Evolutionary conservation across 2,797 vertebrate species (phyloP).

Genomic region (Thunnus albacares): DNA sequence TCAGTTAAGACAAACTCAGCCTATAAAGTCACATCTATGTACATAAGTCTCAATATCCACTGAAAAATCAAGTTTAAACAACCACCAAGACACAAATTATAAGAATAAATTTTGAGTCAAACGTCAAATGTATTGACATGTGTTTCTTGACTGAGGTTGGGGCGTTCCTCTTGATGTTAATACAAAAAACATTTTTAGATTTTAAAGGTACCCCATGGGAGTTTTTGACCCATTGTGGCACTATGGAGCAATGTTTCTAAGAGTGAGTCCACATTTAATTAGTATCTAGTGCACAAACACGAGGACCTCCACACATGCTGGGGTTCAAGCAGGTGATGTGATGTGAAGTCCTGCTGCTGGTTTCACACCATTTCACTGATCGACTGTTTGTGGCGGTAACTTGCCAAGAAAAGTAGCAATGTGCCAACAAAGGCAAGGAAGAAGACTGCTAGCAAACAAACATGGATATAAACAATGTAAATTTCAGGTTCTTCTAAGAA

Average conservation of each 20-base stretch:
- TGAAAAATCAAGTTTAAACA: background rate
- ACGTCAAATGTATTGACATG: background rate
- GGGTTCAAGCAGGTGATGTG: background rate
- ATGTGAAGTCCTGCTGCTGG: background rate
- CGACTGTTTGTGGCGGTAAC: background rate
- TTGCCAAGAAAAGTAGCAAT: background rate
- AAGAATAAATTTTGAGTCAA: background rate
- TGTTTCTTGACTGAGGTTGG: background rate
- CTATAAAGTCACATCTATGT: background rate
- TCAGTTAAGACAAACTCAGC: constrained; percentile 7
- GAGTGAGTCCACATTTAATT: too few species aligned
- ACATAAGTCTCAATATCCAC: background rate
- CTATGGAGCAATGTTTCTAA: too few species aligned
- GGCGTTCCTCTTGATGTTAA: background rate
- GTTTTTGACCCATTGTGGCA: background rate
- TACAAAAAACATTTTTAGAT: background rate
- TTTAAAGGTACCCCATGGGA: background rate
- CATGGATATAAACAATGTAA: background rate
- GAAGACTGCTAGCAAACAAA: background rate
- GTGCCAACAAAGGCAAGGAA: background rate
- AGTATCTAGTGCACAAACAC: too few species aligned
- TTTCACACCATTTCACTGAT: background rate
- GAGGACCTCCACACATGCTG: background rate
- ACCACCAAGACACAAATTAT: background rate
- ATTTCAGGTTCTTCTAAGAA: background rate